phyloP scores from a whole-genome alignment of 2,888 invertebrate species.

The Hyposoter dolosus region DNA sequence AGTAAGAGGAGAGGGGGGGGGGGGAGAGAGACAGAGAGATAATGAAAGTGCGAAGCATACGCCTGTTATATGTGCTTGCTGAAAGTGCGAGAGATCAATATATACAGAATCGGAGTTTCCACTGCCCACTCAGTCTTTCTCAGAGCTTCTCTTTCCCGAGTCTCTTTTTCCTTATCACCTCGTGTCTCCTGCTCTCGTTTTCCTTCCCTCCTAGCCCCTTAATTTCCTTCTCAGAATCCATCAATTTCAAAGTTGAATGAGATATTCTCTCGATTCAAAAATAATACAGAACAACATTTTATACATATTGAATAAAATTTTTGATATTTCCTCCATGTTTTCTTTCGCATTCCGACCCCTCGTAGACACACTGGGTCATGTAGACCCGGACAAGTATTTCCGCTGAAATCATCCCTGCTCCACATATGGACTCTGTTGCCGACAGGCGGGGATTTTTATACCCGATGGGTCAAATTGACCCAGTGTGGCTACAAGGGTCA shows the following conservation, averaged over 20 bases:
- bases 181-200: background rate
- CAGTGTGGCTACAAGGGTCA: background rate
- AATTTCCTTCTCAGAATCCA: conserved; percentile 6
- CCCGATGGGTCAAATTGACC: too few relatives aligned
- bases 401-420: too few relatives aligned
- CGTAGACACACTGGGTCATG: too few relatives aligned
- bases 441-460: too few relatives aligned
- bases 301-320: too few relatives aligned
- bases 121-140: conserved; percentile 55
- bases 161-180: background rate
- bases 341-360: too few relatives aligned
- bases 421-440: too few relatives aligned
- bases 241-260: background rate
- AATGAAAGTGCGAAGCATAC: conserved; percentile 31
- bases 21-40: conserved; percentile 25
- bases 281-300: background rate
- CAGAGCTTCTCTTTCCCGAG: conserved; percentile 4
- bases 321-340: too few relatives aligned
- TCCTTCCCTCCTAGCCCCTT: background rate
- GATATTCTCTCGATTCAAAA: background rate
- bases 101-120: conserved; percentile 69
- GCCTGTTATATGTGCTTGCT: conserved; percentile 32
- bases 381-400: too few relatives aligned
- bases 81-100: conserved; percentile 70
- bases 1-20: conserved; percentile 8